These are phyloP conservation scores for Chorisops tibialis DNA, from an alignment of 2,888 invertebrate species.

Conservation along the genomic window DNA sequence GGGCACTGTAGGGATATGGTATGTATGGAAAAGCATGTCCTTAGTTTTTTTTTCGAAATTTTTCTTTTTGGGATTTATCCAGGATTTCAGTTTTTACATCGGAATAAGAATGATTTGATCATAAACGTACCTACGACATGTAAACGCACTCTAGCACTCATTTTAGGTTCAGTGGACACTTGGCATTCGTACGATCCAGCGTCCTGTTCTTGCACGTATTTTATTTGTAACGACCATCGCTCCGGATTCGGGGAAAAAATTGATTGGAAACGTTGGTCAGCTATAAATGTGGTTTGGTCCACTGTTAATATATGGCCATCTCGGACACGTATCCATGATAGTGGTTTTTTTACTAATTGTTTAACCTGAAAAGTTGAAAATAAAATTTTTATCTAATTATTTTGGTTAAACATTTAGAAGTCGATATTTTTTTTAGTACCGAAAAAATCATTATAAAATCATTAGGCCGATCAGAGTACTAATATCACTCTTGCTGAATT, in stretches of 20 bases:
- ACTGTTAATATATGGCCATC: conserved; percentile 89
- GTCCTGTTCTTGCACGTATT: conserved; percentile 82
- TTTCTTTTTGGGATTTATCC: no score
- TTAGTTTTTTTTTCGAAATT: not conserved
- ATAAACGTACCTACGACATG: conserved; percentile 78
- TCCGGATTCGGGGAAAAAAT: conserved; percentile 80
- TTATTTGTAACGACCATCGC: conserved; percentile 82
- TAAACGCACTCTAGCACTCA: conserved; percentile 86
- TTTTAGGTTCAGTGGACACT: conserved; percentile 90
- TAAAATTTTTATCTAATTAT: no score
- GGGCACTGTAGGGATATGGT: conserved; percentile 64
- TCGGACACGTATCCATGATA: conserved; percentile 83
- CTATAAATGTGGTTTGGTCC: conserved; percentile 77
- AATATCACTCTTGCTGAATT: no score
- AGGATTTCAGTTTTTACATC: no score
- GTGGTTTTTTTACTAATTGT: conserved; percentile 84
- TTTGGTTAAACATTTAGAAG: no score
- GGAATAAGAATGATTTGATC: not conserved
- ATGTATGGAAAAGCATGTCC: not conserved
- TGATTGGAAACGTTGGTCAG: conserved; percentile 87
- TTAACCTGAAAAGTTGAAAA: conserved; percentile 63
- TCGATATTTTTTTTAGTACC: no score
- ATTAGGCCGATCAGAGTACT: no score
- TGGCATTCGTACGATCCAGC: conserved; percentile 91
- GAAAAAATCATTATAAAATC: no score